Evolutionary conservation across 2,888 invertebrate genomes (phyloP).

Genomic region (Tetragonisca angustula): DNA sequence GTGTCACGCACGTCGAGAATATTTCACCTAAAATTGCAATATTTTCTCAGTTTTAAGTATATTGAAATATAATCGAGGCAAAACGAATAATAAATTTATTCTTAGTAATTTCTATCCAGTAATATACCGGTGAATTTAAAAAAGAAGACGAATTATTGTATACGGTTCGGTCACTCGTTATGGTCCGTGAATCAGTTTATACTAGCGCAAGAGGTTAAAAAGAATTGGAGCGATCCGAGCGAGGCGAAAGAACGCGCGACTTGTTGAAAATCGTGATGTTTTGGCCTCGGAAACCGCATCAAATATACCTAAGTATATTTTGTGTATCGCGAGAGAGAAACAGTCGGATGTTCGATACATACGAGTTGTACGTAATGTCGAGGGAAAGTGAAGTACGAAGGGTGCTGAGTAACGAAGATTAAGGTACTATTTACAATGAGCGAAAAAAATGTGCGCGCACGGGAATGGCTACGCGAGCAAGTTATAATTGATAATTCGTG

Average conservation of each 20-base stretch:
- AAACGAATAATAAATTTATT: no score
- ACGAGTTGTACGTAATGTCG: background rate
- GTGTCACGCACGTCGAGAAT: no score
- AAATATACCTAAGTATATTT: conserved; percentile 17
- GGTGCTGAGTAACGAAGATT: conserved; percentile 46
- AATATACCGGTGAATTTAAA: no score
- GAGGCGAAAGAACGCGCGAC: background rate
- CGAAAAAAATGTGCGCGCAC: background rate
- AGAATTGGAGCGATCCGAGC: background rate
- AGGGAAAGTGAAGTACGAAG: conserved; percentile 31
- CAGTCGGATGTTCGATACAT: background rate
- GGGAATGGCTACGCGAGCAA: background rate
- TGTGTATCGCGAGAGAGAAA: background rate
- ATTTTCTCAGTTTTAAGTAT: no score
- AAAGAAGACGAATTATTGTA: no score
- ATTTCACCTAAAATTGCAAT: no score
- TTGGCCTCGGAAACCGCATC: background rate
- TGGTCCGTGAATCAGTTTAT: no score
- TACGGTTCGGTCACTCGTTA: no score
- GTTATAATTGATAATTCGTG: background rate
- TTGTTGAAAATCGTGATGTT: background rate
- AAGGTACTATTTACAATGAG: conserved; percentile 38
- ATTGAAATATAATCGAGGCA: no score
- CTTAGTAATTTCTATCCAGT: no score
- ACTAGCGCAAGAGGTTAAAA: no score